Evolutionary conservation across 2,113 vertebrate species (phyloP).

Genomic region (Halichoerus grypus): DNA sequence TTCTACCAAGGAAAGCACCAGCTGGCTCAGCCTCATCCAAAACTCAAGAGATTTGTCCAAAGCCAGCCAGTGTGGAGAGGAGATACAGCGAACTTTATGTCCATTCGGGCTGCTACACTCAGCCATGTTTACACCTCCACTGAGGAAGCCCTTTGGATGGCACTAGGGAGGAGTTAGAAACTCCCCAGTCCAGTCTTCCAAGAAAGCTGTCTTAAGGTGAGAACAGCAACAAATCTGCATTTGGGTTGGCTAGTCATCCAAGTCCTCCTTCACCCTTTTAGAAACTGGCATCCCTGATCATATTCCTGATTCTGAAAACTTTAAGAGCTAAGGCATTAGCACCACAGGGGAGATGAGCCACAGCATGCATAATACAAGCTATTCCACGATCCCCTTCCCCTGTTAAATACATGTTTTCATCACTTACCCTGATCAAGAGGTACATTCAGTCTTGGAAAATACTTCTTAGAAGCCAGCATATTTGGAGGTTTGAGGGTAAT

Average conservation of each 20-base stretch:
- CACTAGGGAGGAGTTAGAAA: neutral
- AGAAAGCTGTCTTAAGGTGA: neutral
- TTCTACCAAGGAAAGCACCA: neutral
- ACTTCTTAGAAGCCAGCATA: slow-evolving; percentile 60
- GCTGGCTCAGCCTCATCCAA: neutral
- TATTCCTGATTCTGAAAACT: slow-evolving; percentile 50
- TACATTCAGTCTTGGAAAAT: slow-evolving; percentile 54
- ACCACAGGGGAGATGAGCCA: neutral
- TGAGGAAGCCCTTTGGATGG: neutral
- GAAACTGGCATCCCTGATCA: slow-evolving; percentile 14
- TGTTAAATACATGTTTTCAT: slow-evolving; percentile 53
- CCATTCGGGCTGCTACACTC: neutral
- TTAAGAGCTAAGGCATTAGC: slow-evolving; percentile 33
- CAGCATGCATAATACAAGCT: neutral
- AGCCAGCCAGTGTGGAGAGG: neutral
- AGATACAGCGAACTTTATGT: neutral
- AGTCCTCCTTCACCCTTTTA: neutral
- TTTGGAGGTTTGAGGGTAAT: neutral
- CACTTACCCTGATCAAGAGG: slow-evolving; percentile 66
- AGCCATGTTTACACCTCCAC: neutral
- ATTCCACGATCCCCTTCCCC: neutral
- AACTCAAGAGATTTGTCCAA: neutral
- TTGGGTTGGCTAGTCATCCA: neutral
- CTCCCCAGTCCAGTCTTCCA: neutral
- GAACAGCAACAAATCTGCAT: neutral